Conservation (phyloP, 2,113 vertebrate genomes). For the Mohoua ochrocephala region DNA sequence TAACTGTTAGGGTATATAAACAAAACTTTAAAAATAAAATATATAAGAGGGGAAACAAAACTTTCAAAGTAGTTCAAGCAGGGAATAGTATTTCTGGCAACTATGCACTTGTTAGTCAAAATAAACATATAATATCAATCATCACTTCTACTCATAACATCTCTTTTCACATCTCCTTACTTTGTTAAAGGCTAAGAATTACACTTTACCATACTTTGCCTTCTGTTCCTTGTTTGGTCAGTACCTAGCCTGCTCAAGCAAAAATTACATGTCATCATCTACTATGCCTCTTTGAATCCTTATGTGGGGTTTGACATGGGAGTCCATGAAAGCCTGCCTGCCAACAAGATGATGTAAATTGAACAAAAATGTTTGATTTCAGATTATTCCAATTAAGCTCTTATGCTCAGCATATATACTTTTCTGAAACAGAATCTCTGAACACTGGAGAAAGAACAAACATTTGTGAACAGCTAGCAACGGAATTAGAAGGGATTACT, state of each 20-base stretch:
- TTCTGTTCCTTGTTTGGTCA: background rate
- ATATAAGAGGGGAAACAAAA: background rate
- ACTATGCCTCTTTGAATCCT: background rate
- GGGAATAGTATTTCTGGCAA: background rate
- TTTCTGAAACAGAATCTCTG: background rate
- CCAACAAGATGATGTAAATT: background rate
- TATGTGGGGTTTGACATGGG: background rate
- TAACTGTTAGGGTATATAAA: slow-evolving; percentile 26
- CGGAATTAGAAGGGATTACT: background rate
- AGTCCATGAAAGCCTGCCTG: background rate
- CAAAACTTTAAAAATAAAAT: background rate
- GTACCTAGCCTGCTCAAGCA: background rate
- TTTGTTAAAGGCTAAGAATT: background rate
- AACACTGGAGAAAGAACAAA: background rate
- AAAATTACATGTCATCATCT: background rate
- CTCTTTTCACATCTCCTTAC: background rate
- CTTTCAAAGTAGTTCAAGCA: background rate
- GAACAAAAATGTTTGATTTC: background rate
- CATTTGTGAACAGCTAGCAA: background rate
- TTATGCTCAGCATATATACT: background rate
- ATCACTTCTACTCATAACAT: background rate
- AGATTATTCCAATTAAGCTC: background rate
- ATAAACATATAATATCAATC: background rate
- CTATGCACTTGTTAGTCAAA: background rate
- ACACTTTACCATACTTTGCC: background rate